Percentiles rank a stretch among this genome's conserved stretches.
Evolutionary conservation across 2,888 invertebrate genomes (phyloP).

Genomic region (Tetragonula carbonaria): DNA sequence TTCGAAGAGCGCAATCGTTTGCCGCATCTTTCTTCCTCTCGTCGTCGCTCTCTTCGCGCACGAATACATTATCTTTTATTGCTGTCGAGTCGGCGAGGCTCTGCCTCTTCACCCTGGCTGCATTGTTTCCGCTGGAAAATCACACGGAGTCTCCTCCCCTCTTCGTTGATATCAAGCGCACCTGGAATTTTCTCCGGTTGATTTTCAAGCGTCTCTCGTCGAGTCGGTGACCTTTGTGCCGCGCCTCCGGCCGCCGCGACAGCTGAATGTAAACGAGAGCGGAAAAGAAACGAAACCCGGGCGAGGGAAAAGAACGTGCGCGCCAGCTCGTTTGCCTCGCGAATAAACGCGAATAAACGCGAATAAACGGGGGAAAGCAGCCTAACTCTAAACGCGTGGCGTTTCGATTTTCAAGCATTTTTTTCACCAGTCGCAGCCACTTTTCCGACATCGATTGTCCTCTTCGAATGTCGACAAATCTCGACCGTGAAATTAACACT

Average conservation of each 20-base stretch:
- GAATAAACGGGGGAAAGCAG: too few species aligned
- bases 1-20: conserved; percentile 17
- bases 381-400: not conserved
- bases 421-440: not conserved
- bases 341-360: not conserved
- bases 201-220: conserved; percentile 35
- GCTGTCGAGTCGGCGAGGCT: not conserved
- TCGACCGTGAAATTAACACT: too few species aligned
- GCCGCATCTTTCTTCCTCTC: conserved; percentile 32
- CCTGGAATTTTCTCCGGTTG: conserved; percentile 23
- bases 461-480: too few species aligned
- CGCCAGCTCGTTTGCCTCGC: not conserved
- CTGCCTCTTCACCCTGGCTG: not conserved
- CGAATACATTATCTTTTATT: conserved; percentile 35
- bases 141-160: not conserved
- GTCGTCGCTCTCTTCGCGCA: conserved; percentile 4
- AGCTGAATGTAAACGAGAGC: conserved; percentile 35
- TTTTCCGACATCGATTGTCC: not conserved
- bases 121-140: conserved; percentile 36
- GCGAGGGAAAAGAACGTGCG: conserved; percentile 7
- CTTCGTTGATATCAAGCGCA: conserved; percentile 17
- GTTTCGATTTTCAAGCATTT: not conserved
- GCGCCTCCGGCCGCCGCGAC: conserved; percentile 23
- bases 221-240: conserved; percentile 46
- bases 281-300: conserved; percentile 15